Base-by-base conservation (phyloP, 2,888 invertebrate genomes). In the Ormyrus labotus region DNA sequence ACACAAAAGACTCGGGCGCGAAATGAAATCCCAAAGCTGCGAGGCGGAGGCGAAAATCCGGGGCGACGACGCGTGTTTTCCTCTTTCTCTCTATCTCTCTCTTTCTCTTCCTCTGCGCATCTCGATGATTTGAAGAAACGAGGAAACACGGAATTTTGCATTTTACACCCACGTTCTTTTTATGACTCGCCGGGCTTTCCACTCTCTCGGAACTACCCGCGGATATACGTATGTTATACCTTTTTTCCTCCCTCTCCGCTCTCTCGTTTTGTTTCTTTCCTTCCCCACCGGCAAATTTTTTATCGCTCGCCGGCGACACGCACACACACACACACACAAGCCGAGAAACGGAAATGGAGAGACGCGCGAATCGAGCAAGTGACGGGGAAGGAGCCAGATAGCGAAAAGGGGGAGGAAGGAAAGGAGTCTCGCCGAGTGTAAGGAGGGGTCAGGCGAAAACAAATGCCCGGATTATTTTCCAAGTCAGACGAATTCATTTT, bases 121-220 rank as follows among this genome's bases (percentile, higher is more conserved):
- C 51, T 7, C 48, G 48, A 50, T 57, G 70, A 70, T 11, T n/a
- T 2, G 19, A 6, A n/a, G 71, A 61, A 50, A 50, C 19, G 50
- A n/a, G 48, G 48, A 68, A 68, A 51, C 13, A 51, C 68, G 34
- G 4, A 71, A 60, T 71, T 71, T 71, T n/a, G 50, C 71, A 50
- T 60, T 71, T 71, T 60, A 61, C n/a, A 61, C 50, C 60, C 34
- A 11, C 71, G 45, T 48, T 19, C 70, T 45, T 68, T 51, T 68
- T n/a, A 53, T 51, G 68, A 68, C 55, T 65, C 68, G 68, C 0
- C 51, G 34, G 51, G 55, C 55, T 68, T 68, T 68, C 51, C 47
- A 47, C 47, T 63, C 47, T 9, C 63, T 10, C 63, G 45, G 11
- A 47, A 57, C 9, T 57, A n/a, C n/a, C 57, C 0, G 63, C 10